Evolutionary conservation across 2,797 vertebrate genomes (phyloP).

Genomic region (Lagocephalus sceleratus): DNA sequence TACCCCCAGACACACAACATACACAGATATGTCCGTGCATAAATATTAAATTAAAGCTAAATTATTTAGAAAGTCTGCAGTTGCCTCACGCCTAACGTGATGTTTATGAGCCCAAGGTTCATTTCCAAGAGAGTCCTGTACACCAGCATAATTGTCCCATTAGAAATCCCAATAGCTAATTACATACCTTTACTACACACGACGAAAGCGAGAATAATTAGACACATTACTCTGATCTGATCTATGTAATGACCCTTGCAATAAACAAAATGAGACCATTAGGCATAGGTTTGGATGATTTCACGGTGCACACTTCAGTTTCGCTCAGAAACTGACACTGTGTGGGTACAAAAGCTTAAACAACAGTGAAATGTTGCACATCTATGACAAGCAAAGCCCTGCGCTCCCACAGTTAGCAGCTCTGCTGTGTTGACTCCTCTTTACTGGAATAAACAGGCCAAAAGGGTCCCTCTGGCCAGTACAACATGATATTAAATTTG

Average conservation of each 20-base stretch:
- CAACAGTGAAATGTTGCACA: constrained; percentile 22
- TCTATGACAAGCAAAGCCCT: constrained; percentile 49
- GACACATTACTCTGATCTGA: constrained; percentile 64
- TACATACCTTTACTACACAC: constrained; percentile 60
- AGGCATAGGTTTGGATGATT: constrained; percentile 41
- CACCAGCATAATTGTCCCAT: constrained; percentile 69
- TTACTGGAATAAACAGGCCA: constrained; percentile 39
- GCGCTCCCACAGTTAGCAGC: constrained; percentile 37
- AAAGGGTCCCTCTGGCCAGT: constrained; percentile 44
- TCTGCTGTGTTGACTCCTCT: constrained; percentile 55
- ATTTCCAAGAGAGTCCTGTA: constrained; percentile 69
- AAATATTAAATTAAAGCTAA: constrained; percentile 72
- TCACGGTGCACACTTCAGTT: constrained; percentile 18
- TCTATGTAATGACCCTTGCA: constrained; percentile 58
- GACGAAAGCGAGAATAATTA: constrained; percentile 64
- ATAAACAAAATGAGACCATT: constrained; percentile 62
- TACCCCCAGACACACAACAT: constrained; percentile 49
- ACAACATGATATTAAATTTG: constrained; percentile 54
- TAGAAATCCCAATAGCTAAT: constrained; percentile 74
- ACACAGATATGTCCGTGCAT: constrained; percentile 64
- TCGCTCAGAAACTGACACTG: constrained; percentile 17
- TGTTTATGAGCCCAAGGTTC: constrained; percentile 58
- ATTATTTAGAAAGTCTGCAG: constrained; percentile 70
- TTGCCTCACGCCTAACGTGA: constrained; percentile 53
- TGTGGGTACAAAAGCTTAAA: constrained; percentile 18